Evolutionary conservation across 2,797 vertebrate genomes (phyloP), one percentile per base, ranked within the genome.

Genomic region (Micropoecilia bifurca): DNA sequence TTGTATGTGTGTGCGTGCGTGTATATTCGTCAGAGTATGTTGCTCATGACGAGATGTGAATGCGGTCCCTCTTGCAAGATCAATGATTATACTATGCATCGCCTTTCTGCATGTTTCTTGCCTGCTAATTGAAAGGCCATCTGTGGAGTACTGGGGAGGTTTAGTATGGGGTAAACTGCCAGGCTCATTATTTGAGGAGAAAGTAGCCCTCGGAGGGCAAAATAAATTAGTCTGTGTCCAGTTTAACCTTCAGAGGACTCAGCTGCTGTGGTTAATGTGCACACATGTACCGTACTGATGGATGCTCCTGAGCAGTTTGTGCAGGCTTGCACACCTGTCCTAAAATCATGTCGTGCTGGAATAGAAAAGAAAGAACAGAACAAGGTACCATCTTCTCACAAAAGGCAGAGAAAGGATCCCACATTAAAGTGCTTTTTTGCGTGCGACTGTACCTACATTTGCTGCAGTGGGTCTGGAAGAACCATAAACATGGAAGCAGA

Each of bases 71-170:
- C 66, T 74, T 85, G 89, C 88, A 85, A 25, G 82, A 85, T 88
- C 86, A 92, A 88, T 93, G 88, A 93, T 93, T 92, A 92, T 92
- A 88, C 86, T 89, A 93, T 90, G 85, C 88, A 88, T 88, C 87
- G 91, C 90, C 83, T 90, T 89, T 91, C 85, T 93, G 89, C 89
- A 91, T 94, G 88, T 91, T 91, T 93, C 92, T 93, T 43, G 80
- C 84, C 84, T 75, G 73, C 88, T 93, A 95, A 93, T 92, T 93
- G 89, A 94, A 94, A 93, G 91, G 93, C 92, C 92, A 94, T 93
- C 91, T 91, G 87, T 78, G 87, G 89, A 90, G 90, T 85, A 89
- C 90, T 90, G 92, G 92, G 89, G 92, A 87, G 88, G 73, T 91
- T 94, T 90, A 90, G 92, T 80, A 92, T 91, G 91, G 91, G 93